phyloP scores from a whole-genome alignment of 2,888 invertebrate species.

The Troglohyphantes excavatus region DNA sequence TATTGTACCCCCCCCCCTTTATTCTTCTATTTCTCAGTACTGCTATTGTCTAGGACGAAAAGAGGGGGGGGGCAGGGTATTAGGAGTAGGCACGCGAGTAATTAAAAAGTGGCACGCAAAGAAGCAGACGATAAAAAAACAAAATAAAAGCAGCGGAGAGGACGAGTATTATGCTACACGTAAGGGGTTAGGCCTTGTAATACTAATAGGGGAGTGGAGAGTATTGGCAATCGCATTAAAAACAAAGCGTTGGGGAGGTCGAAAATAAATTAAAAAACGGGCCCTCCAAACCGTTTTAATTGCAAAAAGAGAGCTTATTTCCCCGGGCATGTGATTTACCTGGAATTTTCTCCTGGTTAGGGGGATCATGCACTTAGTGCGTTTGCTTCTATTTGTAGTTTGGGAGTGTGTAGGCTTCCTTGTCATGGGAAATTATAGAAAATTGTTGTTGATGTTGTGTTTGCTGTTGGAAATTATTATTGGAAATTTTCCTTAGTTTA shows the following conservation, averaged over 20 bases:
- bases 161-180: conserved; percentile 50
- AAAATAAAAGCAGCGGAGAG: background rate
- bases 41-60: conserved; percentile 58
- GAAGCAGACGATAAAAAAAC: conserved; percentile 7
- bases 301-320: conserved; percentile 56
- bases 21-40: conserved; percentile 58
- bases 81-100: conserved; percentile 69
- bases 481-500: too few species aligned
- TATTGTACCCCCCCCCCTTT: background rate
- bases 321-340: conserved; percentile 67
- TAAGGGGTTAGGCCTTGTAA: conserved; percentile 61
- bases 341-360: conserved; percentile 14
- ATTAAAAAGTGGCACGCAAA: conserved; percentile 77
- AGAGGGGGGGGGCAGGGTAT: too few species aligned
- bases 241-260: background rate
- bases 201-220: conserved; percentile 51
- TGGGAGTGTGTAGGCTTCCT: background rate
- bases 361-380: conserved; percentile 25
- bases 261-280: conserved; percentile 30
- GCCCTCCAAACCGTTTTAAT: conserved; percentile 68
- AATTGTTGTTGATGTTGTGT: too few species aligned
- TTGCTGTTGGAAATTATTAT: too few species aligned
- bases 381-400: too few species aligned
- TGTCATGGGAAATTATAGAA: too few species aligned
- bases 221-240: conserved; percentile 31